Evolutionary conservation across 2,113 vertebrate species (phyloP).

Genomic region (Erpornis zantholeuca): DNA sequence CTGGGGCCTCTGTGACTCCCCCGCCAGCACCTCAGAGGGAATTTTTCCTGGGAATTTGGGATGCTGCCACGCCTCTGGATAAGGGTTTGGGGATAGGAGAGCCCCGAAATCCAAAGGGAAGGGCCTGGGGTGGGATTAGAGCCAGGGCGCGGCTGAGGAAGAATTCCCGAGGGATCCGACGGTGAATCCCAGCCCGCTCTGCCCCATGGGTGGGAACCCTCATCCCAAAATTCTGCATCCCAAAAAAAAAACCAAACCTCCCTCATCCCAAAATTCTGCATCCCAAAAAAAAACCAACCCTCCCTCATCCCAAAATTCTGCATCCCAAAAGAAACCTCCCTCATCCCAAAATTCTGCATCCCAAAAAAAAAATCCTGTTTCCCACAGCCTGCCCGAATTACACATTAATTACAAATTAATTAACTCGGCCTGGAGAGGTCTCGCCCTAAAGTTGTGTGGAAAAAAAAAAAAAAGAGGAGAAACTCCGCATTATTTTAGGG

Average conservation of each 20-base stretch:
- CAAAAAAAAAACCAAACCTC: too few species aligned
- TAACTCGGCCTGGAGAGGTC: neutral
- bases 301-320: too few species aligned
- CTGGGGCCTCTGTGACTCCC: too few species aligned
- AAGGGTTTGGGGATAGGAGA: rapidly evolving
- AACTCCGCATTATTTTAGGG: neutral
- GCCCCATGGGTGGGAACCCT: neutral
- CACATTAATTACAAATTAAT: neutral
- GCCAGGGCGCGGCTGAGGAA: rapidly evolving
- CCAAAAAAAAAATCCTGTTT: too few species aligned
- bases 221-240: neutral
- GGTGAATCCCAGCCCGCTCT: rapidly evolving
- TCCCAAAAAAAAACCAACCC: too few species aligned
- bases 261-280: too few species aligned
- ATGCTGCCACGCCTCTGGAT: rapidly evolving
- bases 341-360: too few species aligned
- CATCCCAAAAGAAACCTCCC: too few species aligned
- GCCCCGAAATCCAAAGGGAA: rapidly evolving
- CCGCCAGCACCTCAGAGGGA: too few species aligned
- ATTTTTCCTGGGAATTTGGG: too few species aligned
- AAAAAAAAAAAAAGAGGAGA: too few species aligned
- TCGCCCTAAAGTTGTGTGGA: too few species aligned
- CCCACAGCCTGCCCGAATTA: neutral
- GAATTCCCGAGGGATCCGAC: rapidly evolving
- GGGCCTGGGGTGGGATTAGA: rapidly evolving